Conservation (phyloP, 1,140 invertebrate genomes). For the Hydropsyche tenuis region DNA sequence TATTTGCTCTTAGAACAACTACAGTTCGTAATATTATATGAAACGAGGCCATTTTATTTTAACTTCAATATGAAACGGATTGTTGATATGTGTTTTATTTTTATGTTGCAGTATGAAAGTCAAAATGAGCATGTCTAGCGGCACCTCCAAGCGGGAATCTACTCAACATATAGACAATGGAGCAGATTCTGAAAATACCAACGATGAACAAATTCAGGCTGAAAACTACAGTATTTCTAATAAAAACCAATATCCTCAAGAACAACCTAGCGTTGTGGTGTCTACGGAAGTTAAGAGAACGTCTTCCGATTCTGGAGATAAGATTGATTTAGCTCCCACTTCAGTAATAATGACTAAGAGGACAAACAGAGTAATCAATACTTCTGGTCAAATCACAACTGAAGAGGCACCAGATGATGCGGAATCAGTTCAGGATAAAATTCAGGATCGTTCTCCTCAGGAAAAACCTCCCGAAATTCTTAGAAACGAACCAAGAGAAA, state of each 20-base stretch:
- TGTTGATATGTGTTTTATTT: background rate
- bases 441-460: background rate
- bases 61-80: background rate
- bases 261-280: background rate
- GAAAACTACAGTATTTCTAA: conserved; percentile 32
- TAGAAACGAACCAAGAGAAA: conserved; percentile 34
- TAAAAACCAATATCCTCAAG: conserved; percentile 17
- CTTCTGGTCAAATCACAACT: conserved; percentile 67
- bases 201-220: conserved; percentile 29
- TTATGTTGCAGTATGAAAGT: conserved; percentile 42
- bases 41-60: background rate
- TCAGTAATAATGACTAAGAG: conserved; percentile 65
- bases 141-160: conserved; percentile 18
- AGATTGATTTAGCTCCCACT: conserved; percentile 30
- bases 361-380: conserved; percentile 63
- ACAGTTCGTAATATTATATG: background rate
- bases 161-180: background rate
- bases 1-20: conserved; percentile 5
- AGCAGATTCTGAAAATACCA: conserved; percentile 2
- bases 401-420: conserved; percentile 55
- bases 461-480: conserved; percentile 7
- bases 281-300: background rate
- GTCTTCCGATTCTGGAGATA: background rate
- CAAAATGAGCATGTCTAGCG: conserved; percentile 39
- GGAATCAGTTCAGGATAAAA: conserved; percentile 33